phyloP scores from a whole-genome alignment of 2,797 vertebrate species.

The Neoniphon sammara region DNA sequence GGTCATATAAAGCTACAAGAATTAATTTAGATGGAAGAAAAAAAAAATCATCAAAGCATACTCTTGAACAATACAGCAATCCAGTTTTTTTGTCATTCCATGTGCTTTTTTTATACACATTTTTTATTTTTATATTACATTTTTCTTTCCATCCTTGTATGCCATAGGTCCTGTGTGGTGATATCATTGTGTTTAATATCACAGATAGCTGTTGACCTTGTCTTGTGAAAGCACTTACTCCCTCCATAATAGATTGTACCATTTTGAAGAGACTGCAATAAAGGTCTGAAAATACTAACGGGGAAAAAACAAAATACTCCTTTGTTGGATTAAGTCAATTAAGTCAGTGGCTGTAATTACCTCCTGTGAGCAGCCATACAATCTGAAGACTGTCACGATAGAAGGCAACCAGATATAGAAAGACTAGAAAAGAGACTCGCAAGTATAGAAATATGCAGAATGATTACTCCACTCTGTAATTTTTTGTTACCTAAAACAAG shows the following conservation, averaged over 20 bases:
- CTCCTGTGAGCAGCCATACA: conserved; percentile 5
- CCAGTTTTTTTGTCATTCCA: neutral
- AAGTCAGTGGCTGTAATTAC: conserved; percentile 24
- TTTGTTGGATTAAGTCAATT: conserved; percentile 50
- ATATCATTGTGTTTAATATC: conserved; percentile 20
- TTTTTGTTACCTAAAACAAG: neutral
- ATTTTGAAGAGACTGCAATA: conserved; percentile 70
- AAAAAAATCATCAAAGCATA: neutral
- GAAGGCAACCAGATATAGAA: neutral
- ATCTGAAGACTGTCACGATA: conserved; percentile 10
- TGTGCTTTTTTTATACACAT: conserved; percentile 36
- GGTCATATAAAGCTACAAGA: conserved; percentile 31
- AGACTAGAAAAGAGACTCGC: conserved; percentile 9
- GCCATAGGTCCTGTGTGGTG: conserved; percentile 22
- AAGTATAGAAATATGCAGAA: conserved; percentile 2
- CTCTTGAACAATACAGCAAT: conserved; percentile 18
- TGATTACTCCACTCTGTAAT: conserved; percentile 5
- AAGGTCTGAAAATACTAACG: conserved; percentile 55
- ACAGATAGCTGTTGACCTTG: conserved; percentile 38
- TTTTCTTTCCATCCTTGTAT: conserved; percentile 41
- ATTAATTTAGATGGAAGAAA: conserved; percentile 9
- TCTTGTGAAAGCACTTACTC: conserved; percentile 64
- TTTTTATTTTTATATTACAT: conserved; percentile 32
- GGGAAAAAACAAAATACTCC: conserved; percentile 16
- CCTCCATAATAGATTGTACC: conserved; percentile 44